Percentiles rank a stretch among this genome's conserved stretches.
Evolutionary conservation across 2,797 vertebrate genomes (phyloP).

Genomic region (Hydrocynus forskahlii): DNA sequence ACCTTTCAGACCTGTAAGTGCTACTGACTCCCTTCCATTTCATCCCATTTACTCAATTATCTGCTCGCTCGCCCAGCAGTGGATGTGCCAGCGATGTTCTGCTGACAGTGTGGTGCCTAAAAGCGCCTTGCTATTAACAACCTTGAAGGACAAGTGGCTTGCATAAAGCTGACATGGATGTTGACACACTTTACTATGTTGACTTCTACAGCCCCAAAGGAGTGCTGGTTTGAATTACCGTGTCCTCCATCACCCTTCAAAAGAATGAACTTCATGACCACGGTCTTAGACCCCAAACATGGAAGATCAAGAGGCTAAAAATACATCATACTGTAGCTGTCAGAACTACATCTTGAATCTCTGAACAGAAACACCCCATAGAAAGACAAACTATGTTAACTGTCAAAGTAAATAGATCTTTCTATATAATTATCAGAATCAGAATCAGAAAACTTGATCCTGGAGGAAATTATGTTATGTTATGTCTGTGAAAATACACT

Average conservation of each 20-base stretch:
- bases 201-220: slow-evolving; percentile 6
- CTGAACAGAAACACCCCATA: too few species aligned
- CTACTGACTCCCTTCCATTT: slow-evolving; percentile 45
- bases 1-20: slow-evolving; percentile 36
- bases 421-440: too few species aligned
- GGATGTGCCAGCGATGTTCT: slow-evolving; percentile 40
- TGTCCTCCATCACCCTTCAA: neutral
- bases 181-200: slow-evolving; percentile 21
- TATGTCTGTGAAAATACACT: too few species aligned
- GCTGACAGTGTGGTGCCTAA: slow-evolving; percentile 50
- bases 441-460: too few species aligned
- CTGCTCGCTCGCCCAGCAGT: slow-evolving; percentile 42
- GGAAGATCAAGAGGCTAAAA: too few species aligned
- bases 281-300: too few species aligned
- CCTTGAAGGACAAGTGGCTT: slow-evolving; percentile 33
- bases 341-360: too few species aligned
- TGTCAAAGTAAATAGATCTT: too few species aligned
- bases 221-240: neutral
- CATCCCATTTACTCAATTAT: slow-evolving; percentile 57
- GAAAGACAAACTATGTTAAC: too few species aligned
- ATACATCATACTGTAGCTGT: too few species aligned
- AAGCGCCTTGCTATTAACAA: slow-evolving; percentile 40
- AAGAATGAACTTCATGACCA: neutral
- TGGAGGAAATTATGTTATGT: too few species aligned
- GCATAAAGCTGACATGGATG: slow-evolving; percentile 36